These are phyloP conservation scores for Leucoraja ocellata DNA, from an alignment of 2,797 vertebrate species.

Conservation along the genomic window DNA sequence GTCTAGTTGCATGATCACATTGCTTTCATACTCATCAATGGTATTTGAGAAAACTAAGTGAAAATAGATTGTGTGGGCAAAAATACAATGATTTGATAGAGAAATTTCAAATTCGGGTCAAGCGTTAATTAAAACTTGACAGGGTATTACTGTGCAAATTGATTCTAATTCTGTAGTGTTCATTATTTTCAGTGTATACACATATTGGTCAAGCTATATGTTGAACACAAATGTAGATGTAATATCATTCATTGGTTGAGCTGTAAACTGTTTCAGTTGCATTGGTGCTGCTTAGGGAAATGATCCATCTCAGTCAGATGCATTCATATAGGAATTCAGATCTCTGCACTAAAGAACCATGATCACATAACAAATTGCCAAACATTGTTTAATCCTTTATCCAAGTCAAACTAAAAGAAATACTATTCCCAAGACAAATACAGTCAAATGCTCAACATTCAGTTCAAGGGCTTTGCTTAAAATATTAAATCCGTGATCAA, in stretches of 20 bases:
- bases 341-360: background rate
- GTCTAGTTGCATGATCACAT: too few relatives aligned
- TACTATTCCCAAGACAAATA: background rate
- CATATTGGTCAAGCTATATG: background rate
- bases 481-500: background rate
- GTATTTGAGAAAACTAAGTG: background rate
- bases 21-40: background rate
- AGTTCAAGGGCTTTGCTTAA: background rate
- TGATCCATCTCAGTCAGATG: background rate
- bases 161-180: background rate
- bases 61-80: background rate
- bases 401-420: background rate
- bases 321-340: background rate
- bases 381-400: background rate
- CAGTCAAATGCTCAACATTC: background rate
- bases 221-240: background rate
- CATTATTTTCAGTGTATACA: background rate
- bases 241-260: background rate
- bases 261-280: background rate
- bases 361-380: background rate
- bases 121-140: background rate
- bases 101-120: background rate
- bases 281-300: background rate
- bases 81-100: background rate
- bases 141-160: background rate